phyloP scores from a whole-genome alignment of 2,888 invertebrate species.

The Mythimna pallens region DNA sequence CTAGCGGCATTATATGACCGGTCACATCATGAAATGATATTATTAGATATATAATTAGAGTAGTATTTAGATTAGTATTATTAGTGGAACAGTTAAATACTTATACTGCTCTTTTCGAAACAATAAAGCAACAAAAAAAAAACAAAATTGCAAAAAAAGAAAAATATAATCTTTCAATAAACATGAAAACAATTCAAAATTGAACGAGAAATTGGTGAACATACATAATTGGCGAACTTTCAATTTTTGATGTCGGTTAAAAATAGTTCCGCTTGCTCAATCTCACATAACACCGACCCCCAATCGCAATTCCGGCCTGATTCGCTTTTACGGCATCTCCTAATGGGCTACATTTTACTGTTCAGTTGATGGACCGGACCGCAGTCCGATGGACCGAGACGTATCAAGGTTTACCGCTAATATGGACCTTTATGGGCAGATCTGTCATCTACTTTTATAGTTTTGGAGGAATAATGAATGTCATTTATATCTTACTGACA shows the following conservation, averaged over 20 bases:
- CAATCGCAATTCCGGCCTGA: slow-evolving; percentile 40
- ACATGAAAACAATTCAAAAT: neutral
- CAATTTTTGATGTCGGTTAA: too few species aligned
- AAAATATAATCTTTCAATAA: neutral
- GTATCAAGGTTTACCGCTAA: slow-evolving; percentile 41
- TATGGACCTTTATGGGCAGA: slow-evolving; percentile 29
- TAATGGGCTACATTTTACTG: slow-evolving; percentile 58
- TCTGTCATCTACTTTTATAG: slow-evolving; percentile 39
- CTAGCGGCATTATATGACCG: too few species aligned
- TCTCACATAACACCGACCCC: slow-evolving; percentile 17
- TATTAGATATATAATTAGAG: too few species aligned
- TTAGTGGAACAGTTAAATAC: too few species aligned
- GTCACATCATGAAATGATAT: too few species aligned
- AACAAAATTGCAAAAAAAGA: too few species aligned
- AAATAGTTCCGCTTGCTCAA: neutral
- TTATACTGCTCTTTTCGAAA: too few species aligned
- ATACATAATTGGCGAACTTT: too few species aligned
- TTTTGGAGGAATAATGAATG: slow-evolving; percentile 26
- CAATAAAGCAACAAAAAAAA: too few species aligned
- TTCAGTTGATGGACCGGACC: slow-evolving; percentile 46
- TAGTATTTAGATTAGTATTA: too few species aligned
- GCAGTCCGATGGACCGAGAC: slow-evolving; percentile 40
- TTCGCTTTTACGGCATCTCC: slow-evolving; percentile 67
- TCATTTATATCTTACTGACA: neutral
- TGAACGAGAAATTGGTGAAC: too few species aligned